Evolutionary conservation across 2,888 invertebrate species (phyloP).

Genomic region (Sminthurinus aureus): DNA sequence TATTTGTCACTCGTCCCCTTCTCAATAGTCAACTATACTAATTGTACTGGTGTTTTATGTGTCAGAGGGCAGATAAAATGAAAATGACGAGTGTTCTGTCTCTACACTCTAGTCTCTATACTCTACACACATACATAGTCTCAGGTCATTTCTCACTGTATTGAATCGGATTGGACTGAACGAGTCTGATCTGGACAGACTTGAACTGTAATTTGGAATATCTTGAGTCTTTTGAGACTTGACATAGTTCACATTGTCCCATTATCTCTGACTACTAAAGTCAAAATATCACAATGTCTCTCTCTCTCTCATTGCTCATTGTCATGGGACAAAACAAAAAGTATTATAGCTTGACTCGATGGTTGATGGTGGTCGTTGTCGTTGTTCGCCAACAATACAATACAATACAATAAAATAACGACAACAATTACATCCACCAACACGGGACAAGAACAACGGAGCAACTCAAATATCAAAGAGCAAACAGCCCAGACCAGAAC

Average conservation of each 20-base stretch:
- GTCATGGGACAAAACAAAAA: not conserved
- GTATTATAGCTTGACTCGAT: no score
- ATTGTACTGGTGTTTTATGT: no score
- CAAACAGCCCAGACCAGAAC: not conserved
- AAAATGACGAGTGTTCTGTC: no score
- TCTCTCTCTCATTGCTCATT: not conserved
- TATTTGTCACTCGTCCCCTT: no score
- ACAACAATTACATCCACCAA: not conserved
- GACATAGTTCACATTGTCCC: slow-evolving; percentile 4
- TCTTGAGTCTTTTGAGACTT: not conserved
- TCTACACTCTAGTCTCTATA: not conserved
- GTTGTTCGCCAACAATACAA: not conserved
- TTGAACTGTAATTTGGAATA: not conserved
- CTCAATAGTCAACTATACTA: no score
- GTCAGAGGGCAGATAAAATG: no score
- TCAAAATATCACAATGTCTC: slow-evolving; percentile 1
- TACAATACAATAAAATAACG: not conserved
- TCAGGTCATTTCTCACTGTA: not conserved
- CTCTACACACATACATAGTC: not conserved
- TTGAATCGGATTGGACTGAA: not conserved
- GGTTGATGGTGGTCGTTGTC: no score
- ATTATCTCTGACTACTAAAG: not conserved
- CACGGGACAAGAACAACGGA: not conserved
- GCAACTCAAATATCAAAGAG: no score
- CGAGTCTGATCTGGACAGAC: not conserved